Evolutionary conservation across 35 echinoderm and acorn worm species (phyloP).

Genomic region (Ptychodera flava): DNA sequence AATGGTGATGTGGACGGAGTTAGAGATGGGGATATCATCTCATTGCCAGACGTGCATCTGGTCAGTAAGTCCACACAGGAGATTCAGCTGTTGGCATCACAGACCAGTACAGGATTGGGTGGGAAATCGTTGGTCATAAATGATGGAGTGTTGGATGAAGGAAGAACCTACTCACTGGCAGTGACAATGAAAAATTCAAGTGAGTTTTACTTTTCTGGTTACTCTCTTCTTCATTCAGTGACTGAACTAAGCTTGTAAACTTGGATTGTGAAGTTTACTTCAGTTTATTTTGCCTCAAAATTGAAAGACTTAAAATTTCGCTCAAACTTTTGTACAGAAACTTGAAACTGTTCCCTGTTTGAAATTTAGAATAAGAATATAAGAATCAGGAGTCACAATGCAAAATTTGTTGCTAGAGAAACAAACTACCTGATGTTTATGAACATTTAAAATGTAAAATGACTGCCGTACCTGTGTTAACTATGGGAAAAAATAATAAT

Average conservation of each 20-base stretch:
- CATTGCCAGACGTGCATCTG: conserved; percentile 29
- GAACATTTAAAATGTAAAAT: no score
- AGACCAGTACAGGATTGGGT: conserved; percentile 34
- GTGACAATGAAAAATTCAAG: conserved; percentile 33
- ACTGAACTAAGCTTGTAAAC: no score
- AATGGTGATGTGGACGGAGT: conserved; percentile 18
- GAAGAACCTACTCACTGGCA: conserved; percentile 62
- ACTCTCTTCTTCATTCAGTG: no score
- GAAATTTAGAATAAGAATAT: background rate
- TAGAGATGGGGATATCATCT: background rate
- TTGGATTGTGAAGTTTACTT: no score
- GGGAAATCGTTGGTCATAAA: conserved; percentile 52
- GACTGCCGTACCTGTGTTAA: no score
- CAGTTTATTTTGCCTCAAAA: no score
- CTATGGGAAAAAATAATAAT: no score
- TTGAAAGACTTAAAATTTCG: no score
- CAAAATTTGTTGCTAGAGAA: no score
- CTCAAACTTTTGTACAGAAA: no score
- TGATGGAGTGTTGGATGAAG: conserved; percentile 49
- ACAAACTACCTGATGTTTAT: no score
- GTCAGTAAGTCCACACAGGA: conserved; percentile 21
- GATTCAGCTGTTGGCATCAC: conserved; percentile 7
- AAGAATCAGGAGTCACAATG: no score
- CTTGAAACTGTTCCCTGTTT: background rate
- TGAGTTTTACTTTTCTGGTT: conserved; percentile 15